Evolutionary conservation across 2,113 vertebrate species (phyloP).

Genomic region (Psilopsiagon aymara): DNA sequence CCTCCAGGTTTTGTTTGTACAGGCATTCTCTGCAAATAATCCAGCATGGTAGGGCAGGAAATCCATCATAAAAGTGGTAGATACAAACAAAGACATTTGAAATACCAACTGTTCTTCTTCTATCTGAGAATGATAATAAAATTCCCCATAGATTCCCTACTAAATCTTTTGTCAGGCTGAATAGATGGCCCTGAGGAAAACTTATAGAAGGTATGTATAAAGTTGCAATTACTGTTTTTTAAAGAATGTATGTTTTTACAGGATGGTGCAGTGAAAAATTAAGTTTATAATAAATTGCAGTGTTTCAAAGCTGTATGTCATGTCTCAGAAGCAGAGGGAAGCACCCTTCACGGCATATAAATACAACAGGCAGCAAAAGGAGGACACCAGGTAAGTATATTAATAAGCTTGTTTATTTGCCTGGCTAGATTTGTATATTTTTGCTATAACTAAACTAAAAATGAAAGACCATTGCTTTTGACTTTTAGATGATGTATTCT

Average conservation of each 20-base stretch:
- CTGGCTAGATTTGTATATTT: not conserved
- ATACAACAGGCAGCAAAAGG: not conserved
- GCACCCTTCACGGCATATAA: not conserved
- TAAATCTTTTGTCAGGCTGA: not conserved
- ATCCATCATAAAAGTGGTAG: not conserved
- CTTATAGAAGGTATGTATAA: not conserved
- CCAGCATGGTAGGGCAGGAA: not conserved
- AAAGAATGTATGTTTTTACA: not conserved
- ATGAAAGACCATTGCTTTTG: not conserved
- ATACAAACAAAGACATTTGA: not conserved
- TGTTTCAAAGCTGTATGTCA: not conserved
- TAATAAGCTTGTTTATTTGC: not conserved
- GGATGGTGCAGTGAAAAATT: not conserved
- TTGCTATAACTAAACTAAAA: not conserved
- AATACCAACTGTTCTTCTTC: not conserved
- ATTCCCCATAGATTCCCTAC: not conserved
- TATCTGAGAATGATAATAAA: not conserved
- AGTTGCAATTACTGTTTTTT: not conserved
- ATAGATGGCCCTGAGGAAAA: not conserved
- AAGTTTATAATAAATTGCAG: not conserved
- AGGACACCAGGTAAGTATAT: not conserved
- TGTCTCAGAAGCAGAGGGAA: not conserved
- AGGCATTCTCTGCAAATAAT: not conserved
- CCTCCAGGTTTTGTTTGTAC: not conserved
- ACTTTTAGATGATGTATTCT: not conserved